phyloP scores from a whole-genome alignment of 2,113 vertebrate species.

The Platycercus adscitus region DNA sequence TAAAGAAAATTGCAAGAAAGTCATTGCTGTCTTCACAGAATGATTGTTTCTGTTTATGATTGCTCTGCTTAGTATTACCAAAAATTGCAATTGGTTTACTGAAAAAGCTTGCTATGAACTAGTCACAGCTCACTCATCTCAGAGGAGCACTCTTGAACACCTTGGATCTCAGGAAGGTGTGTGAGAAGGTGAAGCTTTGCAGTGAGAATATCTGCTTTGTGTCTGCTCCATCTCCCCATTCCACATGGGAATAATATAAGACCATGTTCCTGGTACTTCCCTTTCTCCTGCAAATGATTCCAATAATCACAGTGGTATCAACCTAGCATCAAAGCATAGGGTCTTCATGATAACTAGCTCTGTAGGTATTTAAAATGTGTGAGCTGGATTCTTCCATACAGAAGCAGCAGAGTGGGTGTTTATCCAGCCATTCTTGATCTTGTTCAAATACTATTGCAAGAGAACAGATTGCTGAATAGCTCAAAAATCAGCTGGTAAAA shows the following conservation, averaged over 20 bases:
- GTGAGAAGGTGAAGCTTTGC: not conserved
- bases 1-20: slow-evolving; percentile 10
- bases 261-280: not conserved
- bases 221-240: not conserved
- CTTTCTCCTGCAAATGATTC: not conserved
- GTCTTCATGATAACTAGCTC: not conserved
- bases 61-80: not conserved
- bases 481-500: not conserved
- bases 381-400: not conserved
- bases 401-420: not conserved
- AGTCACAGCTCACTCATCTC: not conserved
- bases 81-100: slow-evolving; percentile 1
- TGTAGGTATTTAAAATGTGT: not conserved
- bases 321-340: not conserved
- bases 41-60: slow-evolving; percentile 5
- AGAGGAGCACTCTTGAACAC: not conserved
- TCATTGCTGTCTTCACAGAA: not conserved
- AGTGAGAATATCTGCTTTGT: not conserved
- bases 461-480: not conserved
- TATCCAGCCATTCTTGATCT: not conserved
- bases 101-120: not conserved
- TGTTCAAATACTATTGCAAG: not conserved
- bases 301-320: not conserved
- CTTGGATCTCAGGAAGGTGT: not conserved
- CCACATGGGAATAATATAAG: not conserved